Percentiles rank a stretch among this genome's conserved stretches.
phyloP scores from a whole-genome alignment of 2,113 vertebrate species.

The Pollachius pollachius region DNA sequence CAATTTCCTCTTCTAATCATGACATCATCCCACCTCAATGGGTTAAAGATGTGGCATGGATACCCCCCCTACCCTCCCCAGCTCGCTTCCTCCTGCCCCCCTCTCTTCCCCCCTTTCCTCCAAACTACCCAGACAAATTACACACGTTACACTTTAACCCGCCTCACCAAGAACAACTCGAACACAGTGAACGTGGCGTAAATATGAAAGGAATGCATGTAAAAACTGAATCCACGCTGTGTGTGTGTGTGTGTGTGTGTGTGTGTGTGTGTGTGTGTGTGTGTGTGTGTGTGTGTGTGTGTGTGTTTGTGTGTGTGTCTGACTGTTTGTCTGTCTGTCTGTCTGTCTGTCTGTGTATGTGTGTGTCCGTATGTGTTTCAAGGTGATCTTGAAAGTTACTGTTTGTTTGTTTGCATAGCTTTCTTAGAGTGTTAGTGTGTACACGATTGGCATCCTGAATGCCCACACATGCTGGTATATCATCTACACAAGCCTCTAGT shows the following conservation, averaged over 20 bases:
- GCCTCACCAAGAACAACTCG: background rate
- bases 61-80: conserved; percentile 56
- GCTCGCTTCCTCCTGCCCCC: too few relatives aligned
- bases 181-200: background rate
- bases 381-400: background rate
- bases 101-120: too few relatives aligned
- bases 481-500: background rate
- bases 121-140: conserved; percentile 71
- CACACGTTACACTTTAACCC: conserved; percentile 65
- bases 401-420: background rate
- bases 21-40: conserved; percentile 81
- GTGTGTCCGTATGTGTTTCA: background rate
- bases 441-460: background rate
- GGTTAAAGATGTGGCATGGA: conserved; percentile 83
- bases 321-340: conserved; percentile 3
- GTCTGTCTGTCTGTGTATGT: background rate
- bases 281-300: conserved; percentile 11
- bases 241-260: conserved; percentile 5
- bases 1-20: conserved; percentile 83
- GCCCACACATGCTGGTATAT: background rate
- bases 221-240: conserved; percentile 18
- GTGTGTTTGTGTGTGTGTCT: too few relatives aligned
- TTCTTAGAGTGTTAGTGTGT: background rate
- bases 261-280: conserved; percentile 17
- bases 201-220: conserved; percentile 40